Conservation (phyloP, 2,113 vertebrate genomes). For the Caranx melampygus region DNA sequence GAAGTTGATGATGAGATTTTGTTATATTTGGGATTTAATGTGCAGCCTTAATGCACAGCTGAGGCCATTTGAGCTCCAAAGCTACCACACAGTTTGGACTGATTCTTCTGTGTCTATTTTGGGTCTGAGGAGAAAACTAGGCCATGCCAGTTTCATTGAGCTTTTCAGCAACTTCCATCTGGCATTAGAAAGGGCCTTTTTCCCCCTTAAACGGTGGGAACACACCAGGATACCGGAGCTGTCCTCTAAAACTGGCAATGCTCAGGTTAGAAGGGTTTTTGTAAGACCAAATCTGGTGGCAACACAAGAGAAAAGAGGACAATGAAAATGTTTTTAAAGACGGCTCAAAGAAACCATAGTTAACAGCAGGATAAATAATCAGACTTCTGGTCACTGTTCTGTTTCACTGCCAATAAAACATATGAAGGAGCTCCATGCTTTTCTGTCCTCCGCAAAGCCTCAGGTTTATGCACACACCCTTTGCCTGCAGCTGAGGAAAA, state of each 20-base stretch:
- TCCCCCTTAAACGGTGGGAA: constrained; percentile 33
- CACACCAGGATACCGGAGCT: constrained; percentile 34
- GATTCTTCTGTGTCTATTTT: constrained; percentile 76
- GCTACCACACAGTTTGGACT: constrained; percentile 68
- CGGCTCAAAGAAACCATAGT: constrained; percentile 7
- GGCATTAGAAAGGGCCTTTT: constrained; percentile 53
- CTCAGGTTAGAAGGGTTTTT: constrained; percentile 5
- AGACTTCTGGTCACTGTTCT: constrained; percentile 34
- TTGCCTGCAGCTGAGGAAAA: constrained; percentile 59
- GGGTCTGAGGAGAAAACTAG: constrained; percentile 75
- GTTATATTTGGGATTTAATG: constrained; percentile 44
- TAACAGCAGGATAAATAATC: constrained; percentile 54
- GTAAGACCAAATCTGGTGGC: constrained; percentile 31
- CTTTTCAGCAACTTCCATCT: constrained; percentile 74
- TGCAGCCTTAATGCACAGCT: constrained; percentile 51
- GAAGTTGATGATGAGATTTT: constrained; percentile 2
- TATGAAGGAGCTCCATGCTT: constrained; percentile 34
- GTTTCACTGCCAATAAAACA: constrained; percentile 44
- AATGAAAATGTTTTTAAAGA: constrained; percentile 18
- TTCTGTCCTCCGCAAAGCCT: constrained; percentile 34
- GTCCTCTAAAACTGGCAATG: constrained; percentile 38
- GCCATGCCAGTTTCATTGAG: constrained; percentile 79
- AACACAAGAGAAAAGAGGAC: constrained; percentile 7
- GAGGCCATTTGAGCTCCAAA: constrained; percentile 60
- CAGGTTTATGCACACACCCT: constrained; percentile 68